Percentiles rank a stretch among this genome's conserved stretches.
Conservation (phyloP, 1,140 invertebrate species). For the Rhynchophorus ferrugineus region DNA sequence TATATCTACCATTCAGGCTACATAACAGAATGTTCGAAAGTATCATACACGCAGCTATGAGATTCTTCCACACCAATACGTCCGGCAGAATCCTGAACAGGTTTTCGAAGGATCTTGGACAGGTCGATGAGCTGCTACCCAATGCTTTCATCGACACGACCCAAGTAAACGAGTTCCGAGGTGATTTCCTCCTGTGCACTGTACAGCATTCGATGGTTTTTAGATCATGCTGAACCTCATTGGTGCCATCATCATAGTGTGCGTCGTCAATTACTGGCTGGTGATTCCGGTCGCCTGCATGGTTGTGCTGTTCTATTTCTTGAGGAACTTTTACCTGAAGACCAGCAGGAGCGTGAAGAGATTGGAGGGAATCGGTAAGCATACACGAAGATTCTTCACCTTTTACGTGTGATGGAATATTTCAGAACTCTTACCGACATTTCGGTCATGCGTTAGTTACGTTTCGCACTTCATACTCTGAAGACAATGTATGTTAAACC, state of each 20-base stretch:
- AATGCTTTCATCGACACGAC: conserved; percentile 25
- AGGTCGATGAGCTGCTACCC: conserved; percentile 37
- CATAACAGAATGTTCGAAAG: conserved; percentile 60
- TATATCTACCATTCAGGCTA: conserved; percentile 33
- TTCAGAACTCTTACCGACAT: neutral
- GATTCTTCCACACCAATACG: conserved; percentile 53
- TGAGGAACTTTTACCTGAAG: conserved; percentile 62
- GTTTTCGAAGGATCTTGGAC: conserved; percentile 49
- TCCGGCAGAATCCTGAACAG: conserved; percentile 48
- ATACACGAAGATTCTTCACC: too few relatives aligned
- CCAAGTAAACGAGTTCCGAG: conserved; percentile 11
- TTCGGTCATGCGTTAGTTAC: neutral
- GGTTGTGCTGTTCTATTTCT: conserved; percentile 59
- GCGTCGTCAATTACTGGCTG: conserved; percentile 48
- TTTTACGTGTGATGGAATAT: conserved; percentile 6
- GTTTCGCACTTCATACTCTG: too few relatives aligned
- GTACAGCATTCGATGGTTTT: neutral
- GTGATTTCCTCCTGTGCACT: neutral
- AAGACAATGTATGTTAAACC: too few relatives aligned
- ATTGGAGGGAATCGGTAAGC: conserved; percentile 50
- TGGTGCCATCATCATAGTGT: conserved; percentile 32
- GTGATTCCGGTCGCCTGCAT: conserved; percentile 61
- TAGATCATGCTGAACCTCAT: conserved; percentile 24
- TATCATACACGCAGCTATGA: conserved; percentile 50
- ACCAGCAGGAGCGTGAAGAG: conserved; percentile 61